Base-by-base conservation (phyloP, 1,140 invertebrate species). In the Zaprionus africanus region DNA sequence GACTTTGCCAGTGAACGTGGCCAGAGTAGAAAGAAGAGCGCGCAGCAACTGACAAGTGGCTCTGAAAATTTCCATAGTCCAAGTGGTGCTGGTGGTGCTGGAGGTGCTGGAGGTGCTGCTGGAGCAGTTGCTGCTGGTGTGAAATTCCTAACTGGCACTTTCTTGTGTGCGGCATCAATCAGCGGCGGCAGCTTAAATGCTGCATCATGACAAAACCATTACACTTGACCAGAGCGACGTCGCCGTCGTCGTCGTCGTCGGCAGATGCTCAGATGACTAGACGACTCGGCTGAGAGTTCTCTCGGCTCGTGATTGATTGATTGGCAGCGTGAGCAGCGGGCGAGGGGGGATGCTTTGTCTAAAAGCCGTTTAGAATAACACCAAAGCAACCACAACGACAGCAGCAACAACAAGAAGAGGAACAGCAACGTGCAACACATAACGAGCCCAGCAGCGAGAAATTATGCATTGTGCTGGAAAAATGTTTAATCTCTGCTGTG, bases 351-450 rank as follows among this genome's bases (percentile, higher is more conserved):
- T 79, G 85, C 75, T 90, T 90, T 90, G 85, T 88, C 85, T 88
- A 88, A 88, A 88, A 90, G 85, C 85, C 81, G 85, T 88, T 88
- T 90, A 88, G 85, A 88, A 90, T 90, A 84, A 90, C 85, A 90
- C 85, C 84, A 83, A 60, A 63, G 53, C 38, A 31, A 12, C 41
- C 43, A 28, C 36, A 57, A n/a, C 36, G 58, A 31, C 36, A 66
- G 57, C 5, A 26, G 2, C 36, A 57, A 12, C 36, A 66, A 22
- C 36, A 66, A 66, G 4, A 26, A 9, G 28, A 31, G 7, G 28
- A 31, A 41, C 36, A 60, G 5, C 53, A 43, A 26, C 28, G n/a
- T 62, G 51, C 58, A 66, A 61, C 34, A 63, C 54, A 68, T 66
- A 64, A 62, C 71, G 59, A 63, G 70, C 70, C 82, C 78, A 86